A percentile compares a stretch with the other conserved stretches of the same genome.
phyloP scores from a whole-genome alignment of 2,113 vertebrate species.

The Nothocercus nigrocapillus region DNA sequence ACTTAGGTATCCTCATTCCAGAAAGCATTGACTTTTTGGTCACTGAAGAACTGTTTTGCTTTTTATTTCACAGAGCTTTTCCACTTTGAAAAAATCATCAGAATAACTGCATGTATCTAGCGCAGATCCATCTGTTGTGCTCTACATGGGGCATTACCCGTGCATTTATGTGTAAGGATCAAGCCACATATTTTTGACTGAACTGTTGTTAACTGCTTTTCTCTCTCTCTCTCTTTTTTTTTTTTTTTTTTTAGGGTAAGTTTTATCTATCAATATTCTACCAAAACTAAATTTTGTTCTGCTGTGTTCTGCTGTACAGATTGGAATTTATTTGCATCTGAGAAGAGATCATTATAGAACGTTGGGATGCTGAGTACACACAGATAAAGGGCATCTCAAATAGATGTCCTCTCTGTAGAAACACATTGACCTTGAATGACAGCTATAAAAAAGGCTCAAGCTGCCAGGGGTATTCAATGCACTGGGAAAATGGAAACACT shows the following conservation, averaged over 20 bases:
- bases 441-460: neutral
- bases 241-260: neutral
- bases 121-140: neutral
- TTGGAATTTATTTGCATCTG: neutral
- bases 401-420: neutral
- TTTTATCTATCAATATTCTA: neutral
- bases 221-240: no score
- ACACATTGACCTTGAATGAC: neutral
- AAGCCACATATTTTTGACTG: neutral
- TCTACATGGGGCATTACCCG: neutral
- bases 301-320: neutral
- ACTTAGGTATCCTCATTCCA: neutral
- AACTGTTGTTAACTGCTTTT: neutral
- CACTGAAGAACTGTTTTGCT: neutral
- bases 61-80: neutral
- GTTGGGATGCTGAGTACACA: neutral
- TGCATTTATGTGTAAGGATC: neutral
- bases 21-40: neutral
- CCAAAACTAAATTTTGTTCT: neutral
- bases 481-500: neutral
- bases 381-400: neutral
- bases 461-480: rapidly evolving
- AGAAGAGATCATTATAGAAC: neutral
- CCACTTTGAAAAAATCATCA: neutral
- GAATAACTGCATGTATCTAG: neutral